Evolutionary conservation across 2,888 invertebrate genomes (phyloP).

Genomic region (Phania funesta): DNA sequence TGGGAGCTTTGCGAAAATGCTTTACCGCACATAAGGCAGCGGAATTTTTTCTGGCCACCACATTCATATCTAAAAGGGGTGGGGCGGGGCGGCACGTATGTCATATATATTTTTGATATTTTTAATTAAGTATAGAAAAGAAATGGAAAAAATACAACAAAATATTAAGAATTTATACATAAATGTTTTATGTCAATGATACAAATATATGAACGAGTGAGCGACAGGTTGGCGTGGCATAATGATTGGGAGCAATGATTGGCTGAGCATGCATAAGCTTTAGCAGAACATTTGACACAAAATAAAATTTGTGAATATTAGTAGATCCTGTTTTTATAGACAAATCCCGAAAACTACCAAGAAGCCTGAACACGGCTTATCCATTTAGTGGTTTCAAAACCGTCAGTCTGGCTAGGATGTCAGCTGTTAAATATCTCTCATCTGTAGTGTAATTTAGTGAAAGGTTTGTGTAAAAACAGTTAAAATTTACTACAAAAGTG

Average conservation of each 20-base stretch:
- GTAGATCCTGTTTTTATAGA: background rate
- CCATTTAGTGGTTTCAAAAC: no score
- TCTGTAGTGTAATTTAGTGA: no score
- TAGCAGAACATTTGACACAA: background rate
- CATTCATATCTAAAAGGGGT: conserved; percentile 84
- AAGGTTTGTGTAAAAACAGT: no score
- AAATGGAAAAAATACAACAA: conserved; percentile 37
- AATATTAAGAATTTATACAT: conserved; percentile 21
- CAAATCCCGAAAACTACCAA: no score
- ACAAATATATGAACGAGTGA: background rate
- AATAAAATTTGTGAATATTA: background rate
- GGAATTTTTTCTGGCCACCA: conserved; percentile 85
- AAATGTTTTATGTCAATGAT: conserved; percentile 11
- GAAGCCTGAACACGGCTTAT: no score
- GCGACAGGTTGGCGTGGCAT: background rate
- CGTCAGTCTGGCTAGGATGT: no score
- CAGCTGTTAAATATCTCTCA: no score
- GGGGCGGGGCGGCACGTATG: background rate
- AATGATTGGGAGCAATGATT: background rate
- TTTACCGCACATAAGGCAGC: conserved; percentile 84
- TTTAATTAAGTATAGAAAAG: conserved; percentile 23
- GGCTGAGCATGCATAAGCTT: background rate
- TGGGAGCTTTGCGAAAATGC: conserved; percentile 87
- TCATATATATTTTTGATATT: background rate
- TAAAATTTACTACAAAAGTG: no score